Evolutionary conservation across 2,113 vertebrate species (phyloP).

Genomic region (Aldabrachelys gigantea): DNA sequence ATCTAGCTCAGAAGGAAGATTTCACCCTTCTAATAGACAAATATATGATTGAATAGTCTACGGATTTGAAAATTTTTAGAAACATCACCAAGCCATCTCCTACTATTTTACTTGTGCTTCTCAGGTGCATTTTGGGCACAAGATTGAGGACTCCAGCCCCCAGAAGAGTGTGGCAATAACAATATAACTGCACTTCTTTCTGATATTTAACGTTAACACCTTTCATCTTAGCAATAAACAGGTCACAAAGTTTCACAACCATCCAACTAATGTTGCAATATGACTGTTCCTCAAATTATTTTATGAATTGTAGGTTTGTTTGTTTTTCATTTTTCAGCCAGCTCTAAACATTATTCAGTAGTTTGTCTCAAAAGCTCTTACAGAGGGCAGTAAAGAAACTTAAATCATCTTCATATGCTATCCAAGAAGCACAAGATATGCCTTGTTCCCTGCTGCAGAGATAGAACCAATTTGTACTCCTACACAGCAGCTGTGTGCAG

Average conservation of each 20-base stretch:
- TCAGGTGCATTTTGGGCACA: background rate
- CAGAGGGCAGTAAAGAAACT: background rate
- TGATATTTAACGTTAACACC: conserved; percentile 22
- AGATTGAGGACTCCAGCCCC: background rate
- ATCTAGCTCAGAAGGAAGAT: background rate
- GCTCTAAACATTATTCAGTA: conserved; percentile 41
- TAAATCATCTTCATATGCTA: background rate
- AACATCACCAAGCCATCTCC: background rate
- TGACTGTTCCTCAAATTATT: background rate
- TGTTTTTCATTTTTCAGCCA: background rate
- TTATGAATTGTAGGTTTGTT: background rate
- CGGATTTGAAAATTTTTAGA: background rate
- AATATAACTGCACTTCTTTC: background rate
- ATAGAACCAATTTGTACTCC: background rate
- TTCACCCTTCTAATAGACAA: background rate
- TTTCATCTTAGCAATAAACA: conserved; percentile 6
- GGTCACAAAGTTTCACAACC: background rate
- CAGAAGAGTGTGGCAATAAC: background rate
- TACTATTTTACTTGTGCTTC: background rate
- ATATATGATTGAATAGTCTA: background rate
- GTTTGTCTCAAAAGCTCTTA: conserved; percentile 48
- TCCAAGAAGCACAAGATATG: background rate
- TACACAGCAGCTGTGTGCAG: background rate
- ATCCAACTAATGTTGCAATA: conserved; percentile 3
- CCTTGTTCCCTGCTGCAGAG: background rate